Evolutionary conservation across 1,140 invertebrate genomes (phyloP).

Genomic region (Camponotus floridanus): DNA sequence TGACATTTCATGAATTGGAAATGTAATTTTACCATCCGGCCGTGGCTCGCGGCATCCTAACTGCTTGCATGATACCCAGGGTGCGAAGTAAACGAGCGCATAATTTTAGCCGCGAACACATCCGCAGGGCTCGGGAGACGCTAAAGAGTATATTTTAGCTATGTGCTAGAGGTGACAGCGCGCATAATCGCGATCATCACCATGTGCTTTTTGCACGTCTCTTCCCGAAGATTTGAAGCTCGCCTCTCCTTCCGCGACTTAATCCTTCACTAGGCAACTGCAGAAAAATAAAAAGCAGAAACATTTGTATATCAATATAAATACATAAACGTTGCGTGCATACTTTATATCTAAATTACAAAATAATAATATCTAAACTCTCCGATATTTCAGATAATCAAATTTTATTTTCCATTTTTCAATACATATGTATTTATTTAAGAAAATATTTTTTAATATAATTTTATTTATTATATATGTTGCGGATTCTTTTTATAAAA

Average conservation of each 20-base stretch:
- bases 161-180: constrained; percentile 39
- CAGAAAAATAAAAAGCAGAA: neutral
- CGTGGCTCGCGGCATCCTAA: constrained; percentile 80
- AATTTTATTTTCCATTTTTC: neutral
- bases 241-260: neutral
- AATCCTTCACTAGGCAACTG: neutral
- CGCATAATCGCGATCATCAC: constrained; percentile 65
- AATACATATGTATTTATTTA: neutral
- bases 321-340: too few species aligned
- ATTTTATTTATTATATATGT: neutral
- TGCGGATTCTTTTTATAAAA: too few species aligned
- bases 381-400: neutral
- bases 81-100: constrained; percentile 84
- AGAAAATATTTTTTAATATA: neutral
- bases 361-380: neutral
- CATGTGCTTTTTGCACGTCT: constrained; percentile 32
- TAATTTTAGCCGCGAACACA: constrained; percentile 79
- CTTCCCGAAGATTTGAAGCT: constrained; percentile 21
- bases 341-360: neutral
- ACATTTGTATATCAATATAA: neutral
- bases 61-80: constrained; percentile 83
- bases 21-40: constrained; percentile 83
- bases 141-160: constrained; percentile 72
- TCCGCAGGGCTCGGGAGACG: constrained; percentile 67
- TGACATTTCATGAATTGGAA: constrained; percentile 86